Conservation (phyloP, 2,888 invertebrate species). For the Drosophila longiperda region DNA sequence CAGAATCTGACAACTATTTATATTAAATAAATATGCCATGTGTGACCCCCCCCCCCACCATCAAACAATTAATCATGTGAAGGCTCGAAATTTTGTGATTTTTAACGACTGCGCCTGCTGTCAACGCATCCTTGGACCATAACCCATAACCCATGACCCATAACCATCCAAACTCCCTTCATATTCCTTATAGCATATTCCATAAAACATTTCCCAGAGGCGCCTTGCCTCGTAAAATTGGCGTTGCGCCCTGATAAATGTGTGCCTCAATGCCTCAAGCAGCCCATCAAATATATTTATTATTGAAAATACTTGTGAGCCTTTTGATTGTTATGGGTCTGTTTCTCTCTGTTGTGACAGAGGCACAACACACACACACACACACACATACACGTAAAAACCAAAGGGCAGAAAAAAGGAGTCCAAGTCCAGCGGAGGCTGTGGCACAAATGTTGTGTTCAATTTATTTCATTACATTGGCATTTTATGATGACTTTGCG, state of each 20-base stretch:
- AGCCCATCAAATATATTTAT: conserved; percentile 81
- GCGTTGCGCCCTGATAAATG: conserved; percentile 63
- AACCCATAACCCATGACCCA: conserved; percentile 23
- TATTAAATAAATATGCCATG: not conserved
- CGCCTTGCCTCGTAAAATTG: conserved; percentile 53
- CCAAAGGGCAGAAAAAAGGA: conserved; percentile 4
- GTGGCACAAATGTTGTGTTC: conserved; percentile 71
- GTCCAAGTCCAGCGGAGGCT: conserved; percentile 12
- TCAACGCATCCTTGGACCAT: conserved; percentile 62
- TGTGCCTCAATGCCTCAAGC: conserved; percentile 43
- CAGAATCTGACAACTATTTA: conserved; percentile 5
- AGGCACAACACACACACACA: conserved; percentile 7
- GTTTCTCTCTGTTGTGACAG: conserved; percentile 55
- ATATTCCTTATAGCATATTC: not conserved
- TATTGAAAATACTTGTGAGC: conserved; percentile 79
- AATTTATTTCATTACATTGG: conserved; percentile 76
- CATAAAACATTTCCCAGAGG: conserved; percentile 22
- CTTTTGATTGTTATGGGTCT: conserved; percentile 68
- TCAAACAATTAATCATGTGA: conserved; percentile 80
- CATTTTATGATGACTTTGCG: conserved; percentile 72
- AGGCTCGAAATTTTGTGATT: conserved; percentile 73
- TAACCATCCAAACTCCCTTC: not conserved
- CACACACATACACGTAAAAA: not conserved
- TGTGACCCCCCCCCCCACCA: too few species aligned
- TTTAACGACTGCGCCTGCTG: conserved; percentile 80